Base-by-base conservation (phyloP, 2,797 vertebrate genomes). In the Huso huso region DNA sequence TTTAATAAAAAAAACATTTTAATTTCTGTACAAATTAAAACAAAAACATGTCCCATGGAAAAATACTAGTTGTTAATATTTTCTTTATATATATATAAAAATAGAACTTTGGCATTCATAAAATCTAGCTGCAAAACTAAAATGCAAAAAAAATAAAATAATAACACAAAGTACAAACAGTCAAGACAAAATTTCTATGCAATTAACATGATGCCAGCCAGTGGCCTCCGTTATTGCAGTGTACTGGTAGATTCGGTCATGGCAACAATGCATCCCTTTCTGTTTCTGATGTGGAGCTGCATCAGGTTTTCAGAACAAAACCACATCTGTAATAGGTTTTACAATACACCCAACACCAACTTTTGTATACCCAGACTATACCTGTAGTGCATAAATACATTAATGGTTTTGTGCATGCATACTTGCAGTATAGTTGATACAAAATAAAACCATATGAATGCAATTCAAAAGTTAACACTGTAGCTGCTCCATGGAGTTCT, bases 31-130 rank as follows among this genome's bases (percentile, higher is more conserved):
- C 37, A 37, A 37, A 37, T 37, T 37, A 37, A 37, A 37, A 37
- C 37, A 37, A 37, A 37, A 86, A 88, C 88, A 85, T 84, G 81
- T 77, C 86, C 85, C 86, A 89, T 91, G 89, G 83, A 91, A 91
- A 91, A 91, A 90, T 89, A 88, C 84, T 84, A 88, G 81, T 82
- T 68, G 18, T 18, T 18, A 18, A 18, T 80, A 77, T 85, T 75
- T 79, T 83, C 80, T 81, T 82, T 83, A 69, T 18, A 18, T 37
- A 37, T 80, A 81, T 86, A 93, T 75, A 94, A 93, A 94, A 94
- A 94, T 94, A 94, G 85, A 93, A 88, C 92, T 94, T 94, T 94
- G 92, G 93, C 91, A 89, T 93, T 90, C 88, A 90, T 76, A 93
- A 94, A 92, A 87, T 89, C 88, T 91, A 94, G 91, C 92, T 93